Evolutionary conservation across 2,888 invertebrate genomes (phyloP), one percentile per base, ranked within the genome.

Genomic region (Synergus itoensis): DNA sequence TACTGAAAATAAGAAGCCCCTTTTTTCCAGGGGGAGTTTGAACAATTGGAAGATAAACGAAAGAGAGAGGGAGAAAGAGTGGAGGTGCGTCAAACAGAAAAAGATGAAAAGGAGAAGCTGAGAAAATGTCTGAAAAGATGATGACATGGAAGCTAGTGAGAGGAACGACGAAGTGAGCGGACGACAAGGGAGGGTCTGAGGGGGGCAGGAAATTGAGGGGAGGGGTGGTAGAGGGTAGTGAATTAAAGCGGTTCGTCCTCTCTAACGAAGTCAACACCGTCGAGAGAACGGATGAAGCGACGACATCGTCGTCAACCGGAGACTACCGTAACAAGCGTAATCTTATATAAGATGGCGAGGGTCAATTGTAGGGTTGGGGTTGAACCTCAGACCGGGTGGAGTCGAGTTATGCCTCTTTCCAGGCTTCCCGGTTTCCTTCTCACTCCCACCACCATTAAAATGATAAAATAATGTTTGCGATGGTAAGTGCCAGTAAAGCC

Each of bases 401-500:
- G 63, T 80, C 60, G 76, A 79, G 81, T 80, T 73, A 69, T 78
- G 69, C 79, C 53, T 65, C 76, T 36, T 78, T 76, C 76, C n/a
- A 8, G 67, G 45, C 18, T 40, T 45, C 43, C 75, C 36, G 48
- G 53, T 36, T 80, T 80, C 36, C 76, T 79, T 45, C 76, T 45
- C 63, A 40, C 78, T 63, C 76, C 60, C 84, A 83, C 82, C 85
- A 84, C 90, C 87, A 90, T 90, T 91, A 89, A 90, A 91, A 91
- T 91, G 90, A 91, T 91, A 89, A 90, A 91, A 91, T 89, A 91
- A 91, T 90, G 89, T 91, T 91, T 91, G 91, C 90, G 85, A 87
- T 89, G 89, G 87, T 89, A 91, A 91, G 91, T 91, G 90, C 85
- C 87, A 86, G 87, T 89, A 89, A 89, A 89, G 86, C 84, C 84